These are phyloP conservation scores for Hassar affinis DNA, from an alignment of 2,113 vertebrate species.

Conservation along the genomic window DNA sequence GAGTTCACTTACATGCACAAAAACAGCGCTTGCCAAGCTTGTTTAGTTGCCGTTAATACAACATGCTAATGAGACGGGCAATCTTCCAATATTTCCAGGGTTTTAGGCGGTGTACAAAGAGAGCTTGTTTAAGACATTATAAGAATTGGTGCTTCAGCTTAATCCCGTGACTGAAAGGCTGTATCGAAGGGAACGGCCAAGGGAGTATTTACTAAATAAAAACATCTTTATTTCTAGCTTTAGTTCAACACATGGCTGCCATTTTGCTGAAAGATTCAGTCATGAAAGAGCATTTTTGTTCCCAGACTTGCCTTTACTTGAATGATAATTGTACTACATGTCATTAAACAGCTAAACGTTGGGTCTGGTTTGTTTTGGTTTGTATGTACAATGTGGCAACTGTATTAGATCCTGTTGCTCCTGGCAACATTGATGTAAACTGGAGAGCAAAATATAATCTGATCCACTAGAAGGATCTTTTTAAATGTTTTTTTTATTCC, in stretches of 20 bases:
- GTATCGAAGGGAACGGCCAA: not conserved
- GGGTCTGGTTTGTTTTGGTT: not conserved
- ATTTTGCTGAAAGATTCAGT: not conserved
- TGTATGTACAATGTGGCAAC: not conserved
- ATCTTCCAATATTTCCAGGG: slow-evolving; percentile 27
- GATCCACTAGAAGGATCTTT: not conserved
- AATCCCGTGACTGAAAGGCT: not conserved
- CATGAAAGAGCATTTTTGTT: slow-evolving; percentile 4
- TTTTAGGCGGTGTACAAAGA: slow-evolving; percentile 23
- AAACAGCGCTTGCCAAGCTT: slow-evolving; percentile 29
- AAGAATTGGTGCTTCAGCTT: not conserved
- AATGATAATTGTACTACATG: not conserved
- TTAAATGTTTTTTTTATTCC: not conserved
- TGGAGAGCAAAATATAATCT: not conserved
- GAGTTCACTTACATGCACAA: slow-evolving; percentile 36
- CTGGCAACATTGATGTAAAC: not conserved
- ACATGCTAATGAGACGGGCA: slow-evolving; percentile 24
- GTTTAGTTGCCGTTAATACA: slow-evolving; percentile 46
- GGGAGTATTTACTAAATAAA: not conserved
- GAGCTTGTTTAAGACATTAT: not conserved
- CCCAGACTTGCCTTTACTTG: not conserved
- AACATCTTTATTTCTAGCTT: not conserved
- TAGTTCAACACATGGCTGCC: not conserved
- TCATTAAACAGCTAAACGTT: not conserved
- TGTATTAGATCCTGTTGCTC: not conserved